Percentiles rank a stretch among this genome's conserved stretches.
phyloP scores from a whole-genome alignment of 1,140 invertebrate genomes.

The Drosophila ogumai region DNA sequence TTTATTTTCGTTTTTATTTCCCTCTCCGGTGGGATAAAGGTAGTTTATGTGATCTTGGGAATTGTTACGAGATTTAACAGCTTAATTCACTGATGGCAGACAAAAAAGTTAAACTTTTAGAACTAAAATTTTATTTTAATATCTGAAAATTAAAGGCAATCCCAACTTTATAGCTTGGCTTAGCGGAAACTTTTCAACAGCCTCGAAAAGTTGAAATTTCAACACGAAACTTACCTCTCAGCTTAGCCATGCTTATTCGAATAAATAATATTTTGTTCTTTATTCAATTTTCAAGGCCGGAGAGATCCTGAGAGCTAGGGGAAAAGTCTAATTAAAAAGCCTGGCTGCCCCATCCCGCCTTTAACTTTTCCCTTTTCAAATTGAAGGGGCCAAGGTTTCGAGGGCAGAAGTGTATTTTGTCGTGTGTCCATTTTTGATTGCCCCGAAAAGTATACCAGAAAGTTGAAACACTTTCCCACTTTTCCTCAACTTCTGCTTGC shows the following conservation, averaged over 20 bases:
- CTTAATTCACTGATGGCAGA: constrained; percentile 11
- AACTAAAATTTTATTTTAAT: constrained; percentile 12
- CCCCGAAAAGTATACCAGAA: constrained; percentile 55
- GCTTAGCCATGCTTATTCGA: constrained; percentile 1
- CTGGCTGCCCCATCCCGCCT: constrained; percentile 20
- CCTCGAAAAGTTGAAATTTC: constrained; percentile 2
- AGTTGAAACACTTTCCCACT: constrained; percentile 43
- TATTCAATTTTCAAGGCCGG: constrained; percentile 21
- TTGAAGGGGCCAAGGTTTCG: constrained; percentile 25
- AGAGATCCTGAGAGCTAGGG: constrained; percentile 13
- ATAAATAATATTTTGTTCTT: constrained; percentile 29
- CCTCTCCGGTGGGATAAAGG: not conserved
- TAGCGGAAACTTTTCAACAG: constrained; percentile 13
- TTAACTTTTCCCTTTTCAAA: constrained; percentile 36
- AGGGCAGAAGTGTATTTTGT: constrained; percentile 21
- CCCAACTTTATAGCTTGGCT: constrained; percentile 25
- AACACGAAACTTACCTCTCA: constrained; percentile 25
- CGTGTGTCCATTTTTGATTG: constrained; percentile 65
- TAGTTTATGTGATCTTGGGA: constrained; percentile 50
- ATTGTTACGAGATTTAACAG: constrained; percentile 52
- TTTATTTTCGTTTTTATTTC: constrained; percentile 37
- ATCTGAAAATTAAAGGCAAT: constrained; percentile 17
- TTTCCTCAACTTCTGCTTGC: constrained; percentile 41
- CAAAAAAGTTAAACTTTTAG: constrained; percentile 4
- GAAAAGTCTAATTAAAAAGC: constrained; percentile 74